phyloP scores from a whole-genome alignment of 2,888 invertebrate genomes.

The Timandra comae region DNA sequence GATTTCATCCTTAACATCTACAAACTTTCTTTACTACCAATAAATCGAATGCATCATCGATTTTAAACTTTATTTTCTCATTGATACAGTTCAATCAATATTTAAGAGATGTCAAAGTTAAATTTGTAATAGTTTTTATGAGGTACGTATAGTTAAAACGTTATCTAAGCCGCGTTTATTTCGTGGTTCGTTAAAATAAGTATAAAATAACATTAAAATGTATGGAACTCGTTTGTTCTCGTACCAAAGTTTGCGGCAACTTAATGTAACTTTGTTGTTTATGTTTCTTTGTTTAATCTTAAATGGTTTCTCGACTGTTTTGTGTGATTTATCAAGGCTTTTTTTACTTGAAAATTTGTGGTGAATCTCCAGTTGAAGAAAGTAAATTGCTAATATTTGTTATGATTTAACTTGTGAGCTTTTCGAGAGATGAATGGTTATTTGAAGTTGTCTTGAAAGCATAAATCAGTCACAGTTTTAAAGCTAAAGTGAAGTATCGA shows the following conservation, averaged over 20 bases:
- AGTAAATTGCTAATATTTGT: too few relatives aligned
- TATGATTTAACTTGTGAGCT: too few relatives aligned
- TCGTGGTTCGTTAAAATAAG: conserved; percentile 25
- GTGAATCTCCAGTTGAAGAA: not conserved
- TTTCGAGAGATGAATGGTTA: too few relatives aligned
- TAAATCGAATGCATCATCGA: conserved; percentile 4
- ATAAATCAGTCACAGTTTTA: too few relatives aligned
- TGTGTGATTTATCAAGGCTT: conserved; percentile 14
- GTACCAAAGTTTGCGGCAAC: conserved; percentile 33
- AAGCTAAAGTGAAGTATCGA: too few relatives aligned
- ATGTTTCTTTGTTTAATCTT: conserved; percentile 41
- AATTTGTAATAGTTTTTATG: conserved; percentile 37
- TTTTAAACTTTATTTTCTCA: conserved; percentile 11
- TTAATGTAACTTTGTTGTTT: conserved; percentile 45
- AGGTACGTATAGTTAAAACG: conserved; percentile 40
- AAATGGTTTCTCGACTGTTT: conserved; percentile 22
- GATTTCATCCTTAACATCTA: conserved; percentile 13
- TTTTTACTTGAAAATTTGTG: not conserved
- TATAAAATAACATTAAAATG: too few relatives aligned
- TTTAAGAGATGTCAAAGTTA: too few relatives aligned
- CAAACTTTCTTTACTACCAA: conserved; percentile 1
- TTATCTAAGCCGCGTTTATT: conserved; percentile 45
- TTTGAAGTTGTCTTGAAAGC: too few relatives aligned
- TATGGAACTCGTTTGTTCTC: conserved; percentile 25
- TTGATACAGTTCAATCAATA: too few relatives aligned